These are phyloP conservation scores for Lepus oiostolus DNA, from an alignment of 2,797 vertebrate species.

Conservation along the genomic window DNA sequence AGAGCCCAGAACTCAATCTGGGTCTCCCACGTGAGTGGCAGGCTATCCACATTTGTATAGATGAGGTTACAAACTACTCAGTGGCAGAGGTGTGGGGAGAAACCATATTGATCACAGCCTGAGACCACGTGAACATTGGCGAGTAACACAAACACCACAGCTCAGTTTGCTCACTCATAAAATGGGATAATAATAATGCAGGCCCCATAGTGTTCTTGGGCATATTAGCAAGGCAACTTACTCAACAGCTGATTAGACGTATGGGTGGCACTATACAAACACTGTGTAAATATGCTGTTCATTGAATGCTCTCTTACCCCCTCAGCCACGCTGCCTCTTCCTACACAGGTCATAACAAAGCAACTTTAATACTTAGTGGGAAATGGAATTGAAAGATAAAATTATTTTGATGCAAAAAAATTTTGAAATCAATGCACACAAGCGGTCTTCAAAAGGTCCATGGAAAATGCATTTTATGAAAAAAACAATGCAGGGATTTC, in stretches of 20 bases:
- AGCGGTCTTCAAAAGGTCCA: no score
- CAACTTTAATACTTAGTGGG: no score
- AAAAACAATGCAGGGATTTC: no score
- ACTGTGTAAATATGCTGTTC: accelerated
- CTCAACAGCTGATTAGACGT: neutral
- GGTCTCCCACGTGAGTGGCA: no score
- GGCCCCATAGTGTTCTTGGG: no score
- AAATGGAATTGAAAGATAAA: no score
- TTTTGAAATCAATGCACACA: no score
- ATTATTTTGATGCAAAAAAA: no score
- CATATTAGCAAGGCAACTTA: neutral
- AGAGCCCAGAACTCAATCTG: neutral
- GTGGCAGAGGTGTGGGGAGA: neutral
- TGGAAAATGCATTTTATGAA: no score
- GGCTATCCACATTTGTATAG: neutral
- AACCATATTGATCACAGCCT: neutral
- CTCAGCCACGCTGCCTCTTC: neutral
- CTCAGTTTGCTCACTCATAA: neutral
- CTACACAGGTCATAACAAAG: neutral
- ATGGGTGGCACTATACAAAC: neutral
- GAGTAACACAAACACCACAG: neutral
- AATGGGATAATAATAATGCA: neutral
- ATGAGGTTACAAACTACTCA: neutral
- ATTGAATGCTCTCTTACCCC: neutral
- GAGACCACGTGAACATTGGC: neutral